These are phyloP conservation scores for Cheirogaleus major DNA, from an alignment of 2,797 vertebrate genomes.

Conservation along the genomic window DNA sequence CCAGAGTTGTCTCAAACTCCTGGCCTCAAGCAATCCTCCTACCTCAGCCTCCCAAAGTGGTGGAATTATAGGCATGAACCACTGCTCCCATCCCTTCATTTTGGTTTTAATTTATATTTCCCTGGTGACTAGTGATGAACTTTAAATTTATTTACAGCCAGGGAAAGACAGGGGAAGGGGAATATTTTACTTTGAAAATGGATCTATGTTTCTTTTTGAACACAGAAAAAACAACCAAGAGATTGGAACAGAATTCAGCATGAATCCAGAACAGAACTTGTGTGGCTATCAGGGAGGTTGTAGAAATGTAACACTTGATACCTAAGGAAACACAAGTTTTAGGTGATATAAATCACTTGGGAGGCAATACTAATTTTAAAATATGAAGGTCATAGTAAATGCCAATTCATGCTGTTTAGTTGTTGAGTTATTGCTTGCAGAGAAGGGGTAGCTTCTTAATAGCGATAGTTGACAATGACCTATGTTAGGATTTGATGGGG, in stretches of 20 bases:
- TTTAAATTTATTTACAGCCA: slow-evolving; percentile 26
- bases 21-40: not conserved
- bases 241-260: not conserved
- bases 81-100: not conserved
- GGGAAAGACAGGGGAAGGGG: not conserved
- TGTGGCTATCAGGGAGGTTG: slow-evolving; percentile 6
- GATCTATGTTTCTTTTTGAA: not conserved
- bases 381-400: not conserved
- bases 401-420: not conserved
- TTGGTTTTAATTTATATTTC: not conserved
- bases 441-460: not conserved
- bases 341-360: slow-evolving; percentile 4
- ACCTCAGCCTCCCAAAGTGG: not conserved
- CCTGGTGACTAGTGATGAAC: not conserved
- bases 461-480: not conserved
- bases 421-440: not conserved
- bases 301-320: slow-evolving; percentile 6
- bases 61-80: not conserved
- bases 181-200: slow-evolving; percentile 55
- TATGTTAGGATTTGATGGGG: not conserved
- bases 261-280: slow-evolving; percentile 10
- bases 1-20: not conserved
- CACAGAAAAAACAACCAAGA: not conserved
- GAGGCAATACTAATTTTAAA: slow-evolving; percentile 38
- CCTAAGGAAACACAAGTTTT: slow-evolving; percentile 34